Base-by-base conservation (phyloP, 2,888 invertebrate species). In the Temnothorax unifasciatus region DNA sequence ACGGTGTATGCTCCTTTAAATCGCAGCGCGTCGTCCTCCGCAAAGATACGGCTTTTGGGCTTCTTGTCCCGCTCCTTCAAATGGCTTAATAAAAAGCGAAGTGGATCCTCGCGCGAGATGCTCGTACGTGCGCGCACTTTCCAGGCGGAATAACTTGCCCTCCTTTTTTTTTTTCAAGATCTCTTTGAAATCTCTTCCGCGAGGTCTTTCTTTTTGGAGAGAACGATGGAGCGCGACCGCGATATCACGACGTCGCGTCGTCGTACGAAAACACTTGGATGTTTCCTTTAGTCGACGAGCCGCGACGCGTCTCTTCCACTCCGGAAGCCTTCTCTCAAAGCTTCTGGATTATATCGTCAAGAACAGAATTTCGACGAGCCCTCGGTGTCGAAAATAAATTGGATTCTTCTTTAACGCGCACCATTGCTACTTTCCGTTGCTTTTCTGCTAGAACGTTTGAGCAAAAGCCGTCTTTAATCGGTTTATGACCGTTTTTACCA, bases 1-100 rank as follows among this genome's bases (percentile, higher is more conserved):
- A 82, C 84, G 83, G 29, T 34, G 29, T 81, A 81, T 38, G 34
- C 79, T 81, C 74, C 73, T 81, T 85, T 84, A 71, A 73, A 85
- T 85, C 79, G 69, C 76, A 41, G 68, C 68, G 34, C 69, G 47
- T 50, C 29, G 54, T 84, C 52, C 47, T 52, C 50, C 44, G 73
- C 29, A 59, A 59, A 21, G 6, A 59, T 57, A 71, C 41, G 34
- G n/a, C 34, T 41, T 50, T 41, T 25, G n/a, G 52, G 13, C 59
- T 38, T 59, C 73, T 34, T 15, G n/a, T 47, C 69, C 52, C 34
- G 44, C 18, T 81, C 47, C 34, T 47, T 57, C 73, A 73, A 73
- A 73, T 34, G 34, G 13, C 21, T 69, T 44, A n/a, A 34, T 47
- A 59, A 73, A 81, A 81, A 44, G 59, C 47, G 34, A 71, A 50